These are phyloP conservation scores for Halichoeres trimaculatus DNA, from an alignment of 2,113 vertebrate genomes.

Conservation along the genomic window DNA sequence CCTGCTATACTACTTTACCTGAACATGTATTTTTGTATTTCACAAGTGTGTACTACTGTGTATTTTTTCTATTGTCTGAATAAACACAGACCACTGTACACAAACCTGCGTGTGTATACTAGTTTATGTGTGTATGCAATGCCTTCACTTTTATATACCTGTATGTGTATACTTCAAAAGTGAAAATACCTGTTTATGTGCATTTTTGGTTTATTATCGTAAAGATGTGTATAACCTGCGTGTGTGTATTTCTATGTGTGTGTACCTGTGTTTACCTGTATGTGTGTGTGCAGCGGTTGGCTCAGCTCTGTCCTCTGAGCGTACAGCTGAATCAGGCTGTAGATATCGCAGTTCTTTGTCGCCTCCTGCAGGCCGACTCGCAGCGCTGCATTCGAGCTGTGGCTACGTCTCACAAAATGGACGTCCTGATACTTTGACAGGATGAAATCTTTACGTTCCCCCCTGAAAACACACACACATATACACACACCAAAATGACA, in stretches of 20 bases:
- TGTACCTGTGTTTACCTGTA: constrained; percentile 53
- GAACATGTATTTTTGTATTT: no score
- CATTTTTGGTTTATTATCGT: no score
- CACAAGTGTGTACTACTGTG: no score
- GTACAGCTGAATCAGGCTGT: constrained; percentile 68
- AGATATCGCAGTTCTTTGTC: constrained; percentile 69
- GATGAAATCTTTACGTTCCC: constrained; percentile 72
- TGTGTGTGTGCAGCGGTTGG: constrained; percentile 63
- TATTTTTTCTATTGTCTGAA: neutral
- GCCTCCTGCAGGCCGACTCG: constrained; percentile 71
- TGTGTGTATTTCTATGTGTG: no score
- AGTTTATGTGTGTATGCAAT: no score
- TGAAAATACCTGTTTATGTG: neutral
- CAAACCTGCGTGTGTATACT: neutral
- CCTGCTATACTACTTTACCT: no score
- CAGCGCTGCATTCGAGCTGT: constrained; percentile 33
- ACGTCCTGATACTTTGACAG: constrained; percentile 69
- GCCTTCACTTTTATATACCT: neutral
- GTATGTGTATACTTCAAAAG: neutral
- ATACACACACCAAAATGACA: neutral
- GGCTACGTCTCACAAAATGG: constrained; percentile 62
- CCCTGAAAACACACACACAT: constrained; percentile 33
- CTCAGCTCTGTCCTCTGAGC: constrained; percentile 68
- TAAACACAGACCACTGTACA: neutral
- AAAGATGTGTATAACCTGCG: no score